Evolutionary conservation across 2,797 vertebrate species (phyloP), one percentile per base, ranked within the genome.

Genomic region (Picus viridis): DNA sequence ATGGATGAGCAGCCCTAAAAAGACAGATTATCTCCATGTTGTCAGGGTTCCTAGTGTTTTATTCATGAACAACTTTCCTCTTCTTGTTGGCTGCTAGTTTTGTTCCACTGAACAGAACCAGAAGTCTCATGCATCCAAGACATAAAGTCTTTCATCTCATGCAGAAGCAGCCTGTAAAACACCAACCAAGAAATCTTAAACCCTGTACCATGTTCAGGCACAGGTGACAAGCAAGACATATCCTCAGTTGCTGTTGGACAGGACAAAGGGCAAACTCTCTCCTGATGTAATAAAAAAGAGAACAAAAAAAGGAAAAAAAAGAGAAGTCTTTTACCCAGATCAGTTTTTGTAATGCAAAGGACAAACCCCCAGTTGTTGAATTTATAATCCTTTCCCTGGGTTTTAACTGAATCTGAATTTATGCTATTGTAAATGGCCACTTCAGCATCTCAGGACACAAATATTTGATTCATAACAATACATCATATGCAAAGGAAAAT

Each of bases 361-460:
- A 18, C 77, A 88, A 86, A 93, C 72, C 43, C 18, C 8, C 3
- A 32, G 26, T 30, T 82, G 4, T 63, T 82, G 58, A 86, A 86
- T 62, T 92, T 82, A 87, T 80, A 85, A 17, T 6, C 58, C 81
- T 76, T 6, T 36, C 49, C 26, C 13, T 36, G 30, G 20, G 57
- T 87, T 90, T 92, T 85, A 73, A 67, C 43, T 84, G 53, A 84
- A 59, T 82, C 47, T 81, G 43, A 73, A 84, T 83, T 71, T 85
- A 70, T 68, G n/a, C 26, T 70, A 57, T 78, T 84, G 56, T n/a
- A 92, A 89, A 84, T 39, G 30, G 10, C 15, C 53, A 59, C 51
- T 72, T 22, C 16, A 56, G 51, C 26, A 51, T 75, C 61, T 72
- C 59, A 54, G 73, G 53, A 78, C 63, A 83, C 83, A 89, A 92